Conservation (phyloP, 1,140 invertebrate species). For the Caenorhabditis tropicalis region DNA sequence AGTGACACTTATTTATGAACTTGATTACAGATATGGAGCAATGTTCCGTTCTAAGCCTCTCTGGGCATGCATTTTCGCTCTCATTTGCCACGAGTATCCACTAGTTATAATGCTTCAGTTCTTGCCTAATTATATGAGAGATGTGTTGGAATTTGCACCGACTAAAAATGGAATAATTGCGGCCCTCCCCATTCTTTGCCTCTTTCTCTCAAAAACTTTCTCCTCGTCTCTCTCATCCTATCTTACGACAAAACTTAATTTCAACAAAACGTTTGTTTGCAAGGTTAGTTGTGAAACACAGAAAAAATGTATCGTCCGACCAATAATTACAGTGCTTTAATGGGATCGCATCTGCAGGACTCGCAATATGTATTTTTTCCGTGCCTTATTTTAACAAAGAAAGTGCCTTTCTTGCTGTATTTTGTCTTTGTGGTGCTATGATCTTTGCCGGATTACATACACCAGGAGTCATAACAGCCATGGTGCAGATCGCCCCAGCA, state of each 20-base stretch:
- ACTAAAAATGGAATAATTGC: conserved; percentile 70
- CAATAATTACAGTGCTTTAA: conserved; percentile 63
- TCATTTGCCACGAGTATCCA: conserved; percentile 70
- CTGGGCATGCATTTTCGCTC: conserved; percentile 66
- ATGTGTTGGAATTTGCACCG: conserved; percentile 70
- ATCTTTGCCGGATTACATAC: conserved; percentile 68
- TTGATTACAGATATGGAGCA: conserved; percentile 47
- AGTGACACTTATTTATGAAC: background rate
- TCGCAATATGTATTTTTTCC: conserved; percentile 63
- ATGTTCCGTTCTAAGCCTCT: conserved; percentile 63
- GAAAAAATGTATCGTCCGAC: background rate
- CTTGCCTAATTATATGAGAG: conserved; percentile 71
- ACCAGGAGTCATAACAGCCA: conserved; percentile 68
- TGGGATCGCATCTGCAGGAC: conserved; percentile 65
- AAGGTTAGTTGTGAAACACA: conserved; percentile 56
- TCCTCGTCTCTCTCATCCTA: conserved; percentile 68
- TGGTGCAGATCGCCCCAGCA: conserved; percentile 69
- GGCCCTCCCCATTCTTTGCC: conserved; percentile 67
- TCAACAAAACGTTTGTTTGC: conserved; percentile 66
- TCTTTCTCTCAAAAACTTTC: conserved; percentile 68
- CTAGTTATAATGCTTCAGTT: conserved; percentile 71
- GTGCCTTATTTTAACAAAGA: conserved; percentile 68
- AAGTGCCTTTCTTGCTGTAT: conserved; percentile 63
- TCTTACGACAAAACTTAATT: conserved; percentile 57
- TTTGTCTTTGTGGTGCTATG: conserved; percentile 67